Evolutionary conservation across 2,113 vertebrate species (phyloP), one percentile per base, ranked within the genome.

Genomic region (Sitta europaea): DNA sequence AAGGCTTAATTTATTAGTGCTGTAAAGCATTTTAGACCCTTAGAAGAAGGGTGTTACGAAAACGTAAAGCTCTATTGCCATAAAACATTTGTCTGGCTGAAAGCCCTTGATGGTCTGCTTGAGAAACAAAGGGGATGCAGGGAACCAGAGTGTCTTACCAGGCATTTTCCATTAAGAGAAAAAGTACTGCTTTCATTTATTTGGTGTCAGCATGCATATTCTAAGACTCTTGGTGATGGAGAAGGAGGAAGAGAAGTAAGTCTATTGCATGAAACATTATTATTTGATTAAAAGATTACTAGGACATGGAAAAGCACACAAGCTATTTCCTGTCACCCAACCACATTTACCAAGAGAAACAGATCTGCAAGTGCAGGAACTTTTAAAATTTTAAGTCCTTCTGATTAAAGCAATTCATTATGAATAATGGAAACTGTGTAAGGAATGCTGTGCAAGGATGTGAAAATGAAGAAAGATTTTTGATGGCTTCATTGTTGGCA

Each of bases 351-450:
- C 48, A 83, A 95, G 91, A 96, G 96, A 94, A 96, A 84, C 15
- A 86, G 68, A 65, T 38, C 92, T 66, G 90, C 86, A 94, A 90
- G 97, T 82, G 89, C 70, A 95, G 86, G 93, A 98, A 97, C 93
- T 97, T 97, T 72, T 82, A 96, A 97, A 98, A 96, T 83, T 96
- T 95, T 62, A 94, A 97, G 54, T 86, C 59, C 24, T 90, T 89
- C 84, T 93, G 86, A 94, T 94, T 97, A 97, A 97, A 91, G 92
- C 50, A 94, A 94, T 88, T 74, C 55, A 89, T 92, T 92, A 96
- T 96, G 92, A 97, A 97, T 97, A 97, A 97, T 96, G 90, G 85
- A 97, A 95, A 75, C 57, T 29, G 27, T 77, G 92, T 83, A 94
- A 97, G 76, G 85, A 95, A 96, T 66, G 75, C 74, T 67, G 62